phyloP scores from a whole-genome alignment of 2,888 invertebrate species.

The Isotomurus palustris region DNA sequence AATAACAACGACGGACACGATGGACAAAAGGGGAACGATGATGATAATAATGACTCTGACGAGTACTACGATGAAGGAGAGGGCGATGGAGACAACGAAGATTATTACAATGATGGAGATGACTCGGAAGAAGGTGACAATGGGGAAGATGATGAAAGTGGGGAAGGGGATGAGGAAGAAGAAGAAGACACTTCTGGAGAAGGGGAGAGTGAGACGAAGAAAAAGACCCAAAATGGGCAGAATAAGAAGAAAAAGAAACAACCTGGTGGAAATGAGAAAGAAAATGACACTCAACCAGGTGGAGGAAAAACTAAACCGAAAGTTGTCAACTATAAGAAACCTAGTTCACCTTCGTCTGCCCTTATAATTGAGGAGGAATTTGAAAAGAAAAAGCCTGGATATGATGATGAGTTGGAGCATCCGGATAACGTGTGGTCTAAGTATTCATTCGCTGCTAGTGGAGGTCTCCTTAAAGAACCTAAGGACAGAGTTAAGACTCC shows the following conservation, averaged over 20 bases:
- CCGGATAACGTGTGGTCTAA: constrained; percentile 20
- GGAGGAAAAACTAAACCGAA: constrained; percentile 1
- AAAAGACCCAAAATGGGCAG: not conserved
- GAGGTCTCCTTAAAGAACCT: constrained; percentile 12
- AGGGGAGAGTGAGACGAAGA: constrained; percentile 3
- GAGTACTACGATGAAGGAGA: constrained; percentile 7
- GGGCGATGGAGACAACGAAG: constrained; percentile 13
- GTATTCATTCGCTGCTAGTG: constrained; percentile 20
- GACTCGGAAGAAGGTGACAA: constrained; percentile 14
- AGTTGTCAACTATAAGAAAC: constrained; percentile 3
- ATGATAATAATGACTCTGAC: constrained; percentile 12
- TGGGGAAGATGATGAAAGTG: constrained; percentile 8
- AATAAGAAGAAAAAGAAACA: constrained; percentile 6
- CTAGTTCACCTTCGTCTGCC: not conserved
- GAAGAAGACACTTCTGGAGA: constrained; percentile 3
- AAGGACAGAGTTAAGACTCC: not conserved
- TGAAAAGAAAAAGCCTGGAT: not conserved
- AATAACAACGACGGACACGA: constrained; percentile 21
- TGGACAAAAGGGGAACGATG: constrained; percentile 20
- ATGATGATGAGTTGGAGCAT: constrained; percentile 19
- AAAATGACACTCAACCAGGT: not conserved
- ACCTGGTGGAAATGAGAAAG: constrained; percentile 1
- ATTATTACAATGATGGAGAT: constrained; percentile 19
- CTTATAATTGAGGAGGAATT: constrained; percentile 1
- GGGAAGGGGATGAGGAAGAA: constrained; percentile 5